Conservation (phyloP, 92 coral and sea anemone species). For the Porites lobata region DNA sequence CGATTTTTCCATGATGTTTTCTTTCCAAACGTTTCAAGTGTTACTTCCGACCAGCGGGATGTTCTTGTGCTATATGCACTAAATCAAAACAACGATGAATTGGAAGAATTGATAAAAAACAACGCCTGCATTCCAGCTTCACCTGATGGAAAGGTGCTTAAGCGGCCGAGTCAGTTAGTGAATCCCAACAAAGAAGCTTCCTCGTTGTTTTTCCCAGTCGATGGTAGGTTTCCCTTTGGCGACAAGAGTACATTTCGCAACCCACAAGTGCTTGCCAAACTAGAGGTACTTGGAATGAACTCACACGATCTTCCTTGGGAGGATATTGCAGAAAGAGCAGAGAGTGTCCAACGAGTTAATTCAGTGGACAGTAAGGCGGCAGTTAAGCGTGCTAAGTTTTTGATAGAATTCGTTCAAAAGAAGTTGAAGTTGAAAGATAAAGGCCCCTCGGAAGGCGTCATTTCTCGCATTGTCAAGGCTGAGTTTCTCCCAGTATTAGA, state of each 20-base stretch:
- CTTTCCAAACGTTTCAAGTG: constrained; percentile 58
- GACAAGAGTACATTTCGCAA: constrained; percentile 7
- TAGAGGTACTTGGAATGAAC: constrained; percentile 76
- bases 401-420: constrained; percentile 33
- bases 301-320: constrained; percentile 71
- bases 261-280: constrained; percentile 34
- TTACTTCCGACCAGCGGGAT: constrained; percentile 38
- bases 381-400: constrained; percentile 20
- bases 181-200: constrained; percentile 64
- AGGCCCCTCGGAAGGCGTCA: neutral
- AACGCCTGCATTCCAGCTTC: constrained; percentile 76
- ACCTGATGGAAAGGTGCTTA: constrained; percentile 66
- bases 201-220: constrained; percentile 61
- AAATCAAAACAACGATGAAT: constrained; percentile 10
- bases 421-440: constrained; percentile 22
- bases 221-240: constrained; percentile 77
- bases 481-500: constrained; percentile 62
- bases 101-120: constrained; percentile 18
- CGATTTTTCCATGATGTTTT: constrained; percentile 51
- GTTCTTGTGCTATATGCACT: constrained; percentile 61
- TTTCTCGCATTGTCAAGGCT: neutral
- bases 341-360: constrained; percentile 52
- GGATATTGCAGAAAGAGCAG: constrained; percentile 75
- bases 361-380: constrained; percentile 41
- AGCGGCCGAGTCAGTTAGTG: constrained; percentile 66